A percentile compares a stretch with the other conserved stretches of the same genome.
These are phyloP conservation scores for Eupristina koningsbergeri DNA, from an alignment of 1,140 invertebrate genomes.

Conservation along the genomic window DNA sequence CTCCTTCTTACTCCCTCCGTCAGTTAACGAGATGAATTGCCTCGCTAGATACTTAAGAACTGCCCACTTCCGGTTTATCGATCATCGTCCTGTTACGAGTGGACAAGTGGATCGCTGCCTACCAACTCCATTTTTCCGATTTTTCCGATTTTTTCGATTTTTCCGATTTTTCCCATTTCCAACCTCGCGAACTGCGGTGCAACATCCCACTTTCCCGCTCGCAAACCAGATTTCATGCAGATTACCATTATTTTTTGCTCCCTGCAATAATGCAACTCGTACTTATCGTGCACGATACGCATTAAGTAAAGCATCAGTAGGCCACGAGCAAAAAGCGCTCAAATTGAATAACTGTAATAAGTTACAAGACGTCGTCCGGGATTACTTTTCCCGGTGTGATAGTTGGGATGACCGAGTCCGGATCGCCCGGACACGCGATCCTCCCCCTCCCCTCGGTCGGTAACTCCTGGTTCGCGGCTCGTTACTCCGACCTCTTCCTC, in stretches of 20 bases:
- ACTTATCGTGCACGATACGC: not conserved
- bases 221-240: not conserved
- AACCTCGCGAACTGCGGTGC: no score
- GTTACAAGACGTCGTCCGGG: not conserved
- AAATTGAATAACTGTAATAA: not conserved
- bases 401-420: not conserved
- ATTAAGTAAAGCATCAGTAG: not conserved
- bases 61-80: slow-evolving; percentile 43
- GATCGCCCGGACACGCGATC: not conserved
- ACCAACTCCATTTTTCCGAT: not conserved
- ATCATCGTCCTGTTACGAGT: slow-evolving; percentile 5
- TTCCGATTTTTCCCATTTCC: not conserved
- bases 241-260: not conserved
- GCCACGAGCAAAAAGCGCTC: not conserved
- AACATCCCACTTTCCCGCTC: no score
- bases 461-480: not conserved
- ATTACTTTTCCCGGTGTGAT: not conserved
- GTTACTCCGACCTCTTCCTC: not conserved
- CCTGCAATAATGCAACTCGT: not conserved
- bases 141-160: not conserved
- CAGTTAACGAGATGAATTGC: slow-evolving; percentile 37
- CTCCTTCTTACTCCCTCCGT: not conserved
- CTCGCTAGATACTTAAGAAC: slow-evolving; percentile 15
- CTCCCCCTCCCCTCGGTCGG: not conserved
- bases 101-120: not conserved